Base-by-base conservation (phyloP, 2,888 invertebrate species). In the Sclerodermus sp. region DNA sequence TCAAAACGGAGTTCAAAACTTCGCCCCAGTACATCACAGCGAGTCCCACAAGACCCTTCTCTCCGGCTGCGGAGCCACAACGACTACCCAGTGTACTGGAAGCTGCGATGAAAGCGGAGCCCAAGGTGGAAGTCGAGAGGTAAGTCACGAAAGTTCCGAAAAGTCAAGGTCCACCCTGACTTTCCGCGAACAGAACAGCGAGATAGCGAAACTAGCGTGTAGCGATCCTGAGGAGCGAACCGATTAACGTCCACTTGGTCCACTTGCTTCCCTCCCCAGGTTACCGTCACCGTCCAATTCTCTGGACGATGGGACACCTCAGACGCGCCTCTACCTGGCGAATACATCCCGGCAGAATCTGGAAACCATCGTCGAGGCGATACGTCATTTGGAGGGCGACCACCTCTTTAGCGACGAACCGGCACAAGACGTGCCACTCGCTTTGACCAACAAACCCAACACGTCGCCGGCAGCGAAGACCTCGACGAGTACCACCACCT, bases 291-390 rank as follows among this genome's bases (percentile, higher is more conserved):
- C 86, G 4, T 85, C 73, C 16, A 75, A 72, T 62, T 62, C 77
- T 36, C 37, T 77, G 40, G 81, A 81, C 44, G 82, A 82, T 52
- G 77, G 77, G 8, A 77, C 79, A n/a, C 79, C 82, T 0, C 80
- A 80, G 55, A 72, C 67, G 47, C 79, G 84, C 58, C 74, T 85
- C 46, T 85, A 83, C 66, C 77, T 84, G 43, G 84, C 87, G 13
- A 87, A 86, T 60, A 91, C 91, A 45, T 93, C 94, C 57, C 87
- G 95, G 47, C 94, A 96, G 78, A 97, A 96, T 79, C 83, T 99
- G 67, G 96, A 98, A 80, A 97, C 97, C 12, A 97, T 99, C 63
- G 96, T 98, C 34, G 97, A 98, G 79, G 99, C 99, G 48, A 98
- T 99, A 71, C 88, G 96, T 34, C 97, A 98, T 77, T 82, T 99